These are phyloP conservation scores for Melanchra persicariae DNA, from an alignment of 2,888 invertebrate species.

Conservation along the genomic window DNA sequence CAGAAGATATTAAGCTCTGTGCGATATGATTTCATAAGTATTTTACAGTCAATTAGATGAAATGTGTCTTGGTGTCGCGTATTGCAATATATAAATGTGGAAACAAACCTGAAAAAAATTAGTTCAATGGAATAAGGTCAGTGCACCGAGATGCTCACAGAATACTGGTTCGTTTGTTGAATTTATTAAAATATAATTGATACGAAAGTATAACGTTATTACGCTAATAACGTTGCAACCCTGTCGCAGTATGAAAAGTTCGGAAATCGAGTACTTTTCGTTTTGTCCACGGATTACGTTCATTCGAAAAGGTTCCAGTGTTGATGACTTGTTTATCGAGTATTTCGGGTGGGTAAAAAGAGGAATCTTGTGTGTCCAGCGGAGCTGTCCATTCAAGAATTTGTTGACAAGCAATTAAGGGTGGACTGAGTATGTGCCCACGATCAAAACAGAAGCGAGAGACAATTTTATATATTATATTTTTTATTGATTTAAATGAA, in stretches of 20 bases:
- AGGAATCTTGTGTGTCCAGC: conserved; percentile 80
- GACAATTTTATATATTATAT: conserved; percentile 65
- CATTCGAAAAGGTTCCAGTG: conserved; percentile 73
- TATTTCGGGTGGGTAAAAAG: conserved; percentile 81
- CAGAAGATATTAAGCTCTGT: neutral
- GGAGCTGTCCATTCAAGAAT: conserved; percentile 85
- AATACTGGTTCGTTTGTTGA: conserved; percentile 64
- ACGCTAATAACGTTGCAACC: conserved; percentile 68
- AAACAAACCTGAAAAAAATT: conserved; percentile 49
- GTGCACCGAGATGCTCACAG: conserved; percentile 57
- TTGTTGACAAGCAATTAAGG: conserved; percentile 88
- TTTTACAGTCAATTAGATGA: conserved; percentile 19
- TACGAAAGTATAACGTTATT: conserved; percentile 70
- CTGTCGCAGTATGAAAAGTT: conserved; percentile 61
- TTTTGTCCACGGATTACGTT: conserved; percentile 57
- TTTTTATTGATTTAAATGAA: conserved; percentile 70
- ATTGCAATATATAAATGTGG: conserved; percentile 36
- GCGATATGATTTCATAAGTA: conserved; percentile 10
- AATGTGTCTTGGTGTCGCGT: conserved; percentile 12
- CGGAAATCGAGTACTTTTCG: conserved; percentile 53
- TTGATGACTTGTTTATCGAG: conserved; percentile 84
- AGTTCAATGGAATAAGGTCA: conserved; percentile 64
- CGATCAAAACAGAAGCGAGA: conserved; percentile 69
- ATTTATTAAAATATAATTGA: conserved; percentile 77
- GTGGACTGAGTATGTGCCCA: conserved; percentile 70